Evolutionary conservation across 2,113 vertebrate species (phyloP), one percentile per base, ranked within the genome.

Genomic region (Polyodon spathula): DNA sequence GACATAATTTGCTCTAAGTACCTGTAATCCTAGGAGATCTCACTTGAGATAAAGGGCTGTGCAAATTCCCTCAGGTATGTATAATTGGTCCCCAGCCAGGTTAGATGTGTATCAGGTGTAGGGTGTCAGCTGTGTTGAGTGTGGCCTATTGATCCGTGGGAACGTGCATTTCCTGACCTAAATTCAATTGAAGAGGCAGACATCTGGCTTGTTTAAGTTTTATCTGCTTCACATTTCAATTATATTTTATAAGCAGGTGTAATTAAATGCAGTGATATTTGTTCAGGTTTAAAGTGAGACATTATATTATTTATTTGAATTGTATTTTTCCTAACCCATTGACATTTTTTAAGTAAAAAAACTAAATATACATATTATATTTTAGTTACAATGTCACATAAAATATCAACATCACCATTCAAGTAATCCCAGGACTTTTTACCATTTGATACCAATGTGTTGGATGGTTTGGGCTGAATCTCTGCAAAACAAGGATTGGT

Each of bases 1-100:
- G 79, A 84, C 78, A 86, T 95, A 94, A 97, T 95, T 90, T 92
- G 80, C 81, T 76, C 76, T 89, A 94, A 97, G 90, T 92, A 95
- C 92, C 91, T 90, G 90, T 93, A 93, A 95, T 92, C 91, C 88
- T 88, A 72, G 70, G 89, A 92, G 90, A 91, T 88, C 78, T 76
- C 80, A 80, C 85, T 75, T 40, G 44, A 61, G 88, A 91, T 91
- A 88, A 89, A 85, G 86, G 86, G 78, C 54, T 5, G 10, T 38
- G 71, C 66, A 77, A 85, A 87, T 78, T 91, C 90, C 91, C 90
- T 80, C 82, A 81, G 89, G 89, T 90, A 74, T 71, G 73, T 79
- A 81, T 75, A 84, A 73, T 75, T 76, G 80, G 75, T 86, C 81
- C 78, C 77, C 73, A 58, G 76, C 81, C 87, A 90, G 85, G 80